Evolutionary conservation across 2,113 vertebrate genomes (phyloP).

Genomic region (Epinephelus moara): DNA sequence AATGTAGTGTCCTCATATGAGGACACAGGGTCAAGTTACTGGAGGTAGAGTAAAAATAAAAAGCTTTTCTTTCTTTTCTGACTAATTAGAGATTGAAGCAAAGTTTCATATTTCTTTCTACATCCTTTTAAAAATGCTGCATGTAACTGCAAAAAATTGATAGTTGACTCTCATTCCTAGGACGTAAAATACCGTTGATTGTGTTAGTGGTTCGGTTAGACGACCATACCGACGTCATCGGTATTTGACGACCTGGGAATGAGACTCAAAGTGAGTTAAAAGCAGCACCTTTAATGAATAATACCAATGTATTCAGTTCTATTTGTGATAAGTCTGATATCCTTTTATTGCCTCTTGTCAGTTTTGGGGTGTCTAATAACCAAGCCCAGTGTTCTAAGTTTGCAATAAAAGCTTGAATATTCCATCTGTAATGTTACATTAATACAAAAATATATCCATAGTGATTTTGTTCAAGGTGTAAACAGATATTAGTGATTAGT

Average conservation of each 20-base stretch:
- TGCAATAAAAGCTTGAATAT: slow-evolving; percentile 1
- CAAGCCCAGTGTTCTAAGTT: not conserved
- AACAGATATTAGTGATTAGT: not conserved
- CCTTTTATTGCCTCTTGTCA: not conserved
- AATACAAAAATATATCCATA: not conserved
- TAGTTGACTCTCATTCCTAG: too few relatives aligned
- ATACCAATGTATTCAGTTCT: not conserved
- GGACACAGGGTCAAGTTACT: not conserved
- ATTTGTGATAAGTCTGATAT: not conserved
- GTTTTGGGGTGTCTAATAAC: not conserved
- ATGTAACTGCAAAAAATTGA: too few relatives aligned
- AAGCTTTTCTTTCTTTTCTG: not conserved
- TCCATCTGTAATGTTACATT: not conserved
- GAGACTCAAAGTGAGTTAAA: too few relatives aligned
- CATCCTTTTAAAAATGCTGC: too few relatives aligned
- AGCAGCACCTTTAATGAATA: not conserved
- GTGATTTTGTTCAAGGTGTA: not conserved
- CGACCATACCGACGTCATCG: too few relatives aligned
- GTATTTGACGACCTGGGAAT: too few relatives aligned
- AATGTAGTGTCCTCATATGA: too few relatives aligned
- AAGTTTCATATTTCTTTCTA: not conserved
- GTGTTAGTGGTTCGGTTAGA: too few relatives aligned
- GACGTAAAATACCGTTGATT: too few relatives aligned
- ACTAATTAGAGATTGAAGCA: not conserved
- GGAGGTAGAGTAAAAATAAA: not conserved